phyloP scores from a whole-genome alignment of 2,888 invertebrate genomes.

The Limenitis camilla region DNA sequence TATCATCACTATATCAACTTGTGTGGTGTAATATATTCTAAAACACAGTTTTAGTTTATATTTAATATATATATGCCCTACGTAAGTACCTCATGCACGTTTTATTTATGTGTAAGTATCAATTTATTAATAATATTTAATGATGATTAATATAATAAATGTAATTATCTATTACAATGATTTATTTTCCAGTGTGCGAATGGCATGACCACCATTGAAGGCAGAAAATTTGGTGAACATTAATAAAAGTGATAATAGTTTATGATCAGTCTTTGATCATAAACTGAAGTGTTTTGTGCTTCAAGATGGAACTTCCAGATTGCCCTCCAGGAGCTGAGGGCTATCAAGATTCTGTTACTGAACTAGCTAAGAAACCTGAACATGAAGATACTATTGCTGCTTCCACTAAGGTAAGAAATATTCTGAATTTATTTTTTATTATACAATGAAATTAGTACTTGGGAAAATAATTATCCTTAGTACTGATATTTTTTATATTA shows the following conservation, averaged over 20 bases:
- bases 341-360: conserved; percentile 59
- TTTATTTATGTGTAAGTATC: conserved; percentile 49
- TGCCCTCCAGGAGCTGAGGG: conserved; percentile 69
- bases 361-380: conserved; percentile 52
- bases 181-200: conserved; percentile 27
- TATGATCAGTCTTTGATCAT: conserved; percentile 58
- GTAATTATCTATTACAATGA: conserved; percentile 11
- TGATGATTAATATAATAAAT: not conserved
- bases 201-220: conserved; percentile 22
- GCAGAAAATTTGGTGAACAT: conserved; percentile 4
- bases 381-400: conserved; percentile 25
- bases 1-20: too few relatives aligned
- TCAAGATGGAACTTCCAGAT: conserved; percentile 67
- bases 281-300: conserved; percentile 64
- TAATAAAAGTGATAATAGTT: conserved; percentile 32
- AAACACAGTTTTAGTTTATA: not conserved
- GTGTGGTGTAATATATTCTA: not conserved
- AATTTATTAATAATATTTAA: conserved; percentile 36
- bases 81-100: conserved; percentile 13
- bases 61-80: not conserved
- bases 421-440: conserved; percentile 23
- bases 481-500: too few relatives aligned
- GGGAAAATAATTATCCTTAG: not conserved
- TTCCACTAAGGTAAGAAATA: conserved; percentile 63
- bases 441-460: not conserved